These are phyloP conservation scores for Sphaerophoria taeniata DNA, from an alignment of 2,888 invertebrate genomes.

Conservation along the genomic window DNA sequence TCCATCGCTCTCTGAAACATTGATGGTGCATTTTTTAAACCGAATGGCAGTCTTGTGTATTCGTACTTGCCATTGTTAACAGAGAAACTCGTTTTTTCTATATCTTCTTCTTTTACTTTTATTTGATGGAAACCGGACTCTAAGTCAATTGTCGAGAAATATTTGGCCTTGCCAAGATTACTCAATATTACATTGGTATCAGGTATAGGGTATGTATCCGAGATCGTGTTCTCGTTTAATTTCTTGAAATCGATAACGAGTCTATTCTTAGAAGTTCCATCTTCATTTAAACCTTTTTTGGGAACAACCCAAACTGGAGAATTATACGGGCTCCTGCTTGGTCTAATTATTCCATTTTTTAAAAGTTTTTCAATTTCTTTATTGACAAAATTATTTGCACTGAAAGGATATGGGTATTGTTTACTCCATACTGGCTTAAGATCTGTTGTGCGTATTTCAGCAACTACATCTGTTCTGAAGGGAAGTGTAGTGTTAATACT, in stretches of 20 bases:
- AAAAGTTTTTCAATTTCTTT: slow-evolving; percentile 37
- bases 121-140: background rate
- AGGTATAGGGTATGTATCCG: background rate
- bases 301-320: background rate
- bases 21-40: slow-evolving; percentile 1
- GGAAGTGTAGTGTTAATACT: slow-evolving; percentile 7
- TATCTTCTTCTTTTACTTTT: background rate
- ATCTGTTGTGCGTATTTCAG: slow-evolving; percentile 13
- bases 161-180: background rate
- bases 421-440: slow-evolving; percentile 47
- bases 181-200: background rate
- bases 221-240: background rate
- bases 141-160: too few species aligned
- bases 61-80: slow-evolving; percentile 4
- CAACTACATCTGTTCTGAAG: slow-evolving; percentile 27
- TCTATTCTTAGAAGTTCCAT: slow-evolving; percentile 12
- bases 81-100: background rate
- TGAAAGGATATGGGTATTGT: slow-evolving; percentile 43
- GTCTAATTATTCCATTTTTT: slow-evolving; percentile 32
- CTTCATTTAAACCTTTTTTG: slow-evolving; percentile 23
- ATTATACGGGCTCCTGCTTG: slow-evolving; percentile 9
- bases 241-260: slow-evolving; percentile 42
- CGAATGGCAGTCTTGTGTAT: background rate
- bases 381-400: slow-evolving; percentile 45
- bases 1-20: background rate